phyloP scores from a whole-genome alignment of 1,140 invertebrate genomes.

The Yoshiicerus persimilis region DNA sequence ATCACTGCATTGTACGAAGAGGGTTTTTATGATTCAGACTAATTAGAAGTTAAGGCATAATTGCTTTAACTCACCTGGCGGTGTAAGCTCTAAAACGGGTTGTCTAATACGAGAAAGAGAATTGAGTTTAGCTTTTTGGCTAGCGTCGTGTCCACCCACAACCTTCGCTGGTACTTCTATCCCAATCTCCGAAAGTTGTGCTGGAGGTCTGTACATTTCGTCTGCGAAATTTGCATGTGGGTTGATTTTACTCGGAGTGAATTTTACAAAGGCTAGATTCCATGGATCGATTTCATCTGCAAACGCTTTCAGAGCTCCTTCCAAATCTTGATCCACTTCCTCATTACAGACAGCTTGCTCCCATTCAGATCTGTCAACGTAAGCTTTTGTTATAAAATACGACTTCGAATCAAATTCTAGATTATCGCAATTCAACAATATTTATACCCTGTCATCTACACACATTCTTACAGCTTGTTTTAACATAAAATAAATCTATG shows the following conservation, averaged over 20 bases:
- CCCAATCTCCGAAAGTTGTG: background rate
- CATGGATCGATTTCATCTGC: constrained; percentile 61
- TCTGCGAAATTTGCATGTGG: constrained; percentile 70
- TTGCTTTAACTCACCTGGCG: background rate
- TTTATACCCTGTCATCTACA: no score
- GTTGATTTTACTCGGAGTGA: constrained; percentile 69
- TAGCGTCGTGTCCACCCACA: background rate
- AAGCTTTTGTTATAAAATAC: background rate
- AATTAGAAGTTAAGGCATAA: no score
- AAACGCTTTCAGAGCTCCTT: constrained; percentile 55
- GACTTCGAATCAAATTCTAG: background rate
- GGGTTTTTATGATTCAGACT: no score
- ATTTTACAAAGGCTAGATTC: constrained; percentile 73
- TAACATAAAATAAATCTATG: no score
- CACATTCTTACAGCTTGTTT: no score
- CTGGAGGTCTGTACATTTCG: constrained; percentile 73
- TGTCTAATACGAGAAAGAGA: background rate
- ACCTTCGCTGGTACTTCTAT: background rate
- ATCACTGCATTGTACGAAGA: no score
- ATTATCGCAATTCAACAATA: background rate
- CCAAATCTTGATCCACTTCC: constrained; percentile 56
- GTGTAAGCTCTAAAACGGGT: background rate
- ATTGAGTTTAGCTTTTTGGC: background rate
- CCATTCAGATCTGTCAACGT: constrained; percentile 47
- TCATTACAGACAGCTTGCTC: constrained; percentile 47